Conservation (phyloP, 2,113 vertebrate species). For the Procavia capensis region DNA sequence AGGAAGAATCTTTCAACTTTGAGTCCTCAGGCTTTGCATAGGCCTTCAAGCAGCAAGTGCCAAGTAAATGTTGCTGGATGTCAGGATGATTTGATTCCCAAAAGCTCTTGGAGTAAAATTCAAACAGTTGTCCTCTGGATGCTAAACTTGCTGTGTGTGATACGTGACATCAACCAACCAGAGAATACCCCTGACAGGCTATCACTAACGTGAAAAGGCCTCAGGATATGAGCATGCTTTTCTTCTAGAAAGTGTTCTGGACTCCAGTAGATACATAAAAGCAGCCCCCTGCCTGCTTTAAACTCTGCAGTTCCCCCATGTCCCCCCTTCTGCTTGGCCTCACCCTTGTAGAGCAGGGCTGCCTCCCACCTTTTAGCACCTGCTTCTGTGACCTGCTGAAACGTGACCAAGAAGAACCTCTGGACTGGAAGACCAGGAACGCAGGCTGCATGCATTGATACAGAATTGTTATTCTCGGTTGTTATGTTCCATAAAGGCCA, state of each 20-base stretch:
- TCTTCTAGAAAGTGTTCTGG: background rate
- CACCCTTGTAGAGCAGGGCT: background rate
- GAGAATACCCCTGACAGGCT: background rate
- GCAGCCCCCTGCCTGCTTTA: background rate
- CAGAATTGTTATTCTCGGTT: too few relatives aligned
- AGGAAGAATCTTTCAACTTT: background rate
- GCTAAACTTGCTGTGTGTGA: background rate
- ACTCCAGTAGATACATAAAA: too few relatives aligned
- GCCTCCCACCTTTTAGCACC: background rate
- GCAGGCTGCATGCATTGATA: accelerated
- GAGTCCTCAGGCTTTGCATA: background rate
- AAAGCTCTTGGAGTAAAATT: background rate
- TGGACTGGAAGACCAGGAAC: background rate
- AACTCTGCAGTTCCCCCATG: background rate
- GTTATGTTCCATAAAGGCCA: too few relatives aligned
- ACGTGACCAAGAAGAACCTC: background rate
- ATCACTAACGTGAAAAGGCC: background rate
- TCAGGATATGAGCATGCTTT: background rate
- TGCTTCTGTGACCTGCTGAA: background rate
- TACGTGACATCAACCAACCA: background rate
- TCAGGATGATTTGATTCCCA: background rate
- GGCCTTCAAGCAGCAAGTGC: background rate
- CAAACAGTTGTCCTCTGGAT: background rate
- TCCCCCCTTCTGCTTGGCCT: background rate
- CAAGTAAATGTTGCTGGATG: background rate